Base-by-base conservation (phyloP, 2,888 invertebrate genomes). In the Synanthedon vespiformis region DNA sequence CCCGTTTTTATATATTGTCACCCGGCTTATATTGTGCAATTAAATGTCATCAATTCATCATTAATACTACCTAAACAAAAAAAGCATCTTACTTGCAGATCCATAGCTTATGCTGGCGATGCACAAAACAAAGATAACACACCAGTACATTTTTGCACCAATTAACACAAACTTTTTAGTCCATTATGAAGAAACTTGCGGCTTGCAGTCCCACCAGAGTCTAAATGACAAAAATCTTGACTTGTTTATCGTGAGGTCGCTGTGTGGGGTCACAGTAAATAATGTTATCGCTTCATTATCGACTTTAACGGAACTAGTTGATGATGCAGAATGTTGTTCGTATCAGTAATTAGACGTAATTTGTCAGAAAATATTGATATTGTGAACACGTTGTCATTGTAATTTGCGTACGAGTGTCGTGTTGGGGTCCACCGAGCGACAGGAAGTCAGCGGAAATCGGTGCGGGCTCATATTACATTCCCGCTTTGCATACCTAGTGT, bases 271-370 rank as follows among this genome's bases (percentile, higher is more conserved):
- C 80, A 76, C 65, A 70, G 77, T 80, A 75, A 80, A 80, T 68
- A 76, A 60, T 72, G 70, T 78, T 82, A 83, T 80, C 81, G 57
- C 58, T 60, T 65, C 68, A 70, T 79, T 83, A 82, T 78, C 75
- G 60, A 57, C 50, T 61, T 16, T 59, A 66, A 70, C 62, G 59
- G 66, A 61, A 61, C 61, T 58, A 40, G 48, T 51, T 48, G 50
- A 34, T 48, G 53, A 54, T 56, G 54, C 67, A 65, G 67, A 73
- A 72, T 65, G 50, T n/a, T n/a, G 65, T 34, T 34, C 60, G 62
- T 57, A 34, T 34, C 34, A 62, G 60, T 62, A 65, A 64, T 65
- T 67, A 70, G 64, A 61, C 18, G 56, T 65, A 68, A 69, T 70
- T 71, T 70, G 68, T 75, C 64, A 67, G 67, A 67, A 67, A 65